These are phyloP conservation scores for Eulemur rubriventer DNA, from an alignment of 2,797 vertebrate genomes.

Conservation along the genomic window DNA sequence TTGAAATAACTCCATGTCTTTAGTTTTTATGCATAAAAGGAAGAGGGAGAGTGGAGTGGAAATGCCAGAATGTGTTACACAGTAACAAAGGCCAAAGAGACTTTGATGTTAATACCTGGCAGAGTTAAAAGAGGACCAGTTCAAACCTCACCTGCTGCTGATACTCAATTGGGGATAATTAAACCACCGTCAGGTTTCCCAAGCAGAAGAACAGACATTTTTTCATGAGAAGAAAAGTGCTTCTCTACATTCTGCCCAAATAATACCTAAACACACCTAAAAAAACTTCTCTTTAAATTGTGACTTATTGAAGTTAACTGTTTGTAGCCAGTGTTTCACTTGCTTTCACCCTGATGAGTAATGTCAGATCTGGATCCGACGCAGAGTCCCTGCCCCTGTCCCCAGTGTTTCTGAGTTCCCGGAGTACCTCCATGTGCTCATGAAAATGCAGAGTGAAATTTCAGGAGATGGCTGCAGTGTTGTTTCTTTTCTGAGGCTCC, in stretches of 20 bases:
- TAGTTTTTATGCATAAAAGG: slow-evolving; percentile 32
- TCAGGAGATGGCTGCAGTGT: neutral
- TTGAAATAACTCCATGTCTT: slow-evolving; percentile 51
- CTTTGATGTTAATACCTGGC: slow-evolving; percentile 34
- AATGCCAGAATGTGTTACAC: neutral
- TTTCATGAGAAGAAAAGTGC: neutral
- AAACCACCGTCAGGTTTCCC: neutral
- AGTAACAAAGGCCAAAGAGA: neutral
- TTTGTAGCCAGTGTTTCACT: neutral
- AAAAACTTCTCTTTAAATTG: neutral
- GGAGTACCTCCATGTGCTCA: neutral
- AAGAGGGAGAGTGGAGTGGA: neutral
- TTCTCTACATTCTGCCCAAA: neutral
- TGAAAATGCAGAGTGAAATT: neutral
- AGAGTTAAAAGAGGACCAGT: neutral
- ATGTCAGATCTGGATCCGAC: neutral
- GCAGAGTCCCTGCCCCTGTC: neutral
- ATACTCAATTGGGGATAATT: slow-evolving; percentile 1
- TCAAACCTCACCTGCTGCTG: slow-evolving; percentile 34
- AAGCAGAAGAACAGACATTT: neutral
- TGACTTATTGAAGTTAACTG: neutral
- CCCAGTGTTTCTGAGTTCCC: neutral
- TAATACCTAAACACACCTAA: neutral
- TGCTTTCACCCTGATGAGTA: neutral
- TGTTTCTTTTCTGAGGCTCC: neutral